A percentile compares a stretch with the other conserved stretches of the same genome.
phyloP scores from a whole-genome alignment of 2,888 invertebrate genomes.

The Macaria liturata region DNA sequence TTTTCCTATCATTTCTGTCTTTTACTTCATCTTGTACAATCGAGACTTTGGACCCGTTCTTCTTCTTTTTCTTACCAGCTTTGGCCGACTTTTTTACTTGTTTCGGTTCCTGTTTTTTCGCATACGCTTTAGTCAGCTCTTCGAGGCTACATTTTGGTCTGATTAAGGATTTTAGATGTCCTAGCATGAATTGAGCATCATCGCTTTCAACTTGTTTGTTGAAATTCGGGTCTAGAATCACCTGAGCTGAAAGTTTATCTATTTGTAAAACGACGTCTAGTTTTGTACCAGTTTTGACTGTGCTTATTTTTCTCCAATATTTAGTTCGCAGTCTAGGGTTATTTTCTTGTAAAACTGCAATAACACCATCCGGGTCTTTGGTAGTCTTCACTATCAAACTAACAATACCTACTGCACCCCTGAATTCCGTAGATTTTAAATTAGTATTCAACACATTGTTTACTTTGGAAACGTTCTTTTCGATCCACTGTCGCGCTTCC shows the following conservation, averaged over 20 bases:
- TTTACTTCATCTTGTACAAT: conserved; percentile 12
- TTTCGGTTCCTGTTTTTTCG: conserved; percentile 29
- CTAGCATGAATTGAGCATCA: conserved; percentile 61
- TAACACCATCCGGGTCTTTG: conserved; percentile 58
- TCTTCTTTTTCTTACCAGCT: conserved; percentile 24
- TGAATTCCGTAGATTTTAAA: conserved; percentile 67
- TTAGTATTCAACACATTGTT: conserved; percentile 50
- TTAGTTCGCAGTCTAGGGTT: conserved; percentile 70
- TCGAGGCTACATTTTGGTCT: conserved; percentile 58
- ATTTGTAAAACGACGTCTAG: conserved; percentile 68
- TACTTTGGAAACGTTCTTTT: conserved; percentile 45
- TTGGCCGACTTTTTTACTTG: conserved; percentile 24
- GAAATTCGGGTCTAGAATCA: conserved; percentile 58
- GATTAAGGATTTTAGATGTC: conserved; percentile 63
- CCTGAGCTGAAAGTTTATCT: conserved; percentile 70
- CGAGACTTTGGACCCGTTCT: conserved; percentile 6
- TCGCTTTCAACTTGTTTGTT: conserved; percentile 53
- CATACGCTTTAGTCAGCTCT: conserved; percentile 44
- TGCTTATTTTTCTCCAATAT: conserved; percentile 70
- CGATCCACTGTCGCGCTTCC: conserved; percentile 58
- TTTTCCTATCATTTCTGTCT: conserved; percentile 13
- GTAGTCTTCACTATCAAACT: conserved; percentile 62
- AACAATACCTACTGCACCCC: conserved; percentile 74
- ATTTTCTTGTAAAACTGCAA: conserved; percentile 56
- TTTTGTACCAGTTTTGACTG: conserved; percentile 52